Percentiles rank a stretch among this genome's conserved stretches.
phyloP scores from a whole-genome alignment of 2,113 vertebrate genomes.

The Synodontis membranacea region DNA sequence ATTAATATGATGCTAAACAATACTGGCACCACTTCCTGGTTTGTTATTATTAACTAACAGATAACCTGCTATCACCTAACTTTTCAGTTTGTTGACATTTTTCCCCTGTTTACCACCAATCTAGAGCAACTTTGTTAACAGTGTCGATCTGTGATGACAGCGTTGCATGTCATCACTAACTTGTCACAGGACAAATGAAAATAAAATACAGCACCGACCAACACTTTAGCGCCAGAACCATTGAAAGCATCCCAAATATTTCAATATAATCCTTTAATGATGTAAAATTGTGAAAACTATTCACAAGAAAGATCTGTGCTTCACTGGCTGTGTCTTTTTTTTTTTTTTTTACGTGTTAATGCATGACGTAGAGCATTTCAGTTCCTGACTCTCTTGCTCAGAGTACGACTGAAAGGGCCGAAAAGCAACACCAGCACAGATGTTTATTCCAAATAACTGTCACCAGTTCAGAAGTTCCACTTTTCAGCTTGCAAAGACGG shows the following conservation, averaged over 20 bases:
- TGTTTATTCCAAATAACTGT: slow-evolving; percentile 53
- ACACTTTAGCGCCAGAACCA: neutral
- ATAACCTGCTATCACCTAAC: neutral
- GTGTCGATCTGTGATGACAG: neutral
- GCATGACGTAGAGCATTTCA: neutral
- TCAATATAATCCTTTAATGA: neutral
- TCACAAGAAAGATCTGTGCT: neutral
- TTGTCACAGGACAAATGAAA: neutral
- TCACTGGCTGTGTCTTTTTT: neutral
- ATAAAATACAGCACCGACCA: neutral
- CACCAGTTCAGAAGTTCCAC: slow-evolving; percentile 48
- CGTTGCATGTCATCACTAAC: neutral
- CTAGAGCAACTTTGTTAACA: neutral
- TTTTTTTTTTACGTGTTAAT: neutral
- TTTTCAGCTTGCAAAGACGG: slow-evolving; percentile 46
- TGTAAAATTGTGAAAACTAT: neutral
- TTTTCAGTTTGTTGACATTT: neutral
- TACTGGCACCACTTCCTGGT: neutral
- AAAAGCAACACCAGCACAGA: slow-evolving; percentile 48
- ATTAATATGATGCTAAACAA: neutral
- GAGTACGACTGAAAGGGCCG: neutral
- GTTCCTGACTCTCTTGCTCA: slow-evolving; percentile 6
- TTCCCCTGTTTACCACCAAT: neutral
- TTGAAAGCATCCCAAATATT: neutral
- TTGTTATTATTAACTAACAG: neutral